Percentiles rank a stretch among this genome's conserved stretches.
Conservation (phyloP, 2,113 vertebrate species). For the Ailurus styani region DNA sequence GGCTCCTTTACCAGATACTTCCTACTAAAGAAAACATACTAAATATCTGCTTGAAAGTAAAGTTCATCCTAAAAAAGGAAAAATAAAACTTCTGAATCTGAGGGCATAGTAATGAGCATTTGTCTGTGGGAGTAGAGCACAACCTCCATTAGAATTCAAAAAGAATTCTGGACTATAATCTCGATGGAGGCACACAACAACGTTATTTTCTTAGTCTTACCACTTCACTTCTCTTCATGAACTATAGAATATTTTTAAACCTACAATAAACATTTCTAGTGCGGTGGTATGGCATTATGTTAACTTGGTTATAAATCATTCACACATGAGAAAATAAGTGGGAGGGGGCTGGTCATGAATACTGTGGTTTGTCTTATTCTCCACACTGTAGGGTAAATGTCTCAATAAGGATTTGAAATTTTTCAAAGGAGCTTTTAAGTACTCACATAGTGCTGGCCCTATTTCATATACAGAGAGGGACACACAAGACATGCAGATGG, state of each 20-base stretch:
- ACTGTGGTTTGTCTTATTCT: conserved; percentile 44
- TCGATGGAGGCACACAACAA: not conserved
- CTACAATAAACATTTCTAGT: conserved; percentile 52
- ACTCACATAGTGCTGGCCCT: conserved; percentile 41
- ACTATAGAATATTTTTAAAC: conserved; percentile 46
- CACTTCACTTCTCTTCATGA: conserved; percentile 3
- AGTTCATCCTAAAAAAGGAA: not conserved
- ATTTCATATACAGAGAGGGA: conserved; percentile 61
- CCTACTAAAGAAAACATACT: not conserved
- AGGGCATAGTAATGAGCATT: conserved; percentile 13
- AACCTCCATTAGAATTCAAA: conserved; percentile 36
- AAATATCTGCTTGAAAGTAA: conserved; percentile 4
- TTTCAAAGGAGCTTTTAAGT: conserved; percentile 63
- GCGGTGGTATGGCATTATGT: conserved; percentile 45
- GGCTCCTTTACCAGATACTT: not conserved
- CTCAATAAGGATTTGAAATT: conserved; percentile 65
- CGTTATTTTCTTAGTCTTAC: conserved; percentile 36
- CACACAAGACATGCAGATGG: conserved; percentile 55
- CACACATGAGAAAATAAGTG: conserved; percentile 52
- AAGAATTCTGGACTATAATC: not conserved
- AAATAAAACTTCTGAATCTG: not conserved
- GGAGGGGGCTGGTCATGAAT: conserved; percentile 43
- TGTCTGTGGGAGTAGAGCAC: not conserved
- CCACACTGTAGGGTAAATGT: conserved; percentile 29
- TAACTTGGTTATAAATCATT: conserved; percentile 59